Evolutionary conservation across 2,797 vertebrate genomes (phyloP), one percentile per base, ranked within the genome.

Genomic region (Sphenodon punctatus): DNA sequence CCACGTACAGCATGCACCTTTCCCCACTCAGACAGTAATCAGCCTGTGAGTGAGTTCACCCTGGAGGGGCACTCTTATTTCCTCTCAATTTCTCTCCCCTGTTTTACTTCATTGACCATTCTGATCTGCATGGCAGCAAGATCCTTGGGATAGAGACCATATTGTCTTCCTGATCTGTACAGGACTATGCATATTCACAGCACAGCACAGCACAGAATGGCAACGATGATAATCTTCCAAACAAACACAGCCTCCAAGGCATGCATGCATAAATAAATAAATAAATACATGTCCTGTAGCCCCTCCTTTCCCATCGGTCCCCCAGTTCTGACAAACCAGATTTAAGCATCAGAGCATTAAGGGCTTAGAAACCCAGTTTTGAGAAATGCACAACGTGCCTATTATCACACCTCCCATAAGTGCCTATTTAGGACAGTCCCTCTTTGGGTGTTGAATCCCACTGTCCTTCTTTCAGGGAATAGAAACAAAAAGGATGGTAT

Each of bases 21-120:
- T 2, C 46, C 80, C n/a, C 30, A 36, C 8, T 88, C 70, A n/a
- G n/a, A n/a, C n/a, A n/a, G n/a, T n/a, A n/a, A n/a, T n/a, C n/a
- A n/a, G 27, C 10, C 15, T 48, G 55, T 4, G 20, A 72, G 22
- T 36, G 75, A 67, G 56, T 23, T 82, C 19, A 4, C 19, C 10
- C 2, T 12, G 0, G 39, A 73, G 2, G 63, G 82, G 75, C n/a
- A n/a, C n/a, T n/a, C n/a, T n/a, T n/a, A n/a, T 75, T 9, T 75
- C 20, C 83, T 58, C 78, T 48, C 67, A 4, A 48, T 2, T 82
- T 83, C 78, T 67, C 84, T 49, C 67, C 68, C 87, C 75, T 77
- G 84, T 49, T 80, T 63, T 68, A 34, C 2, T n/a, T n/a, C n/a
- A n/a, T n/a, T n/a, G n/a, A n/a, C n/a, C n/a, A n/a, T n/a, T n/a